Evolutionary conservation across 2,113 vertebrate species (phyloP).

Genomic region (Reinhardtius hippoglossoides): DNA sequence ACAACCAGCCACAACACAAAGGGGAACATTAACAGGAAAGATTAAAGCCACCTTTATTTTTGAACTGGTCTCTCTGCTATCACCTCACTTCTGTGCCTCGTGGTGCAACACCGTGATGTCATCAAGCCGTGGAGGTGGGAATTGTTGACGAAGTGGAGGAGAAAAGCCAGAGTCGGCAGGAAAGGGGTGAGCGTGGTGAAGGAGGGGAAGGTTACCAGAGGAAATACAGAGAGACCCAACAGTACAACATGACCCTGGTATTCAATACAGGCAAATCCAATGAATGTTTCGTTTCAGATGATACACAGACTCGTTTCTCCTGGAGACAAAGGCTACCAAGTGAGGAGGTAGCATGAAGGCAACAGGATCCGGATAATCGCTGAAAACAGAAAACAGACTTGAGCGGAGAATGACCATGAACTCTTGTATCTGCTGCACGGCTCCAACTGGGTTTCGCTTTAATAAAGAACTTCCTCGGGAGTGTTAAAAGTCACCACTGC

Average conservation of each 20-base stretch:
- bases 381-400: constrained; percentile 17
- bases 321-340: constrained; percentile 28
- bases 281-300: constrained; percentile 26
- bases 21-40: constrained; percentile 14
- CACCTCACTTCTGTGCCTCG: constrained; percentile 5
- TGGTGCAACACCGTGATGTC: constrained; percentile 52
- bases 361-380: constrained; percentile 6
- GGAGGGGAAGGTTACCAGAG: constrained; percentile 34
- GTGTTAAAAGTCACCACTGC: constrained; percentile 24
- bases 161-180: constrained; percentile 68
- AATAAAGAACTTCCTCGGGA: constrained; percentile 45
- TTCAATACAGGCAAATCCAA: constrained; percentile 39
- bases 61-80: constrained; percentile 13
- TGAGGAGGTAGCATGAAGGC: constrained; percentile 10
- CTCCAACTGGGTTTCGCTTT: constrained; percentile 7
- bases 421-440: background rate
- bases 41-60: constrained; percentile 33
- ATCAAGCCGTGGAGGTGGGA: constrained; percentile 35
- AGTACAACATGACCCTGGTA: constrained; percentile 29
- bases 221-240: constrained; percentile 54
- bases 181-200: constrained; percentile 29
- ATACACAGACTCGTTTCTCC: constrained; percentile 45
- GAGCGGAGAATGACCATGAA: constrained; percentile 8
- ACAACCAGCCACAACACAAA: constrained; percentile 30
- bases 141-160: constrained; percentile 40